Percentiles rank a stretch among this genome's conserved stretches.
Conservation (phyloP, 2,113 vertebrate genomes). For the Boulengeromyrus knoepffleri region DNA sequence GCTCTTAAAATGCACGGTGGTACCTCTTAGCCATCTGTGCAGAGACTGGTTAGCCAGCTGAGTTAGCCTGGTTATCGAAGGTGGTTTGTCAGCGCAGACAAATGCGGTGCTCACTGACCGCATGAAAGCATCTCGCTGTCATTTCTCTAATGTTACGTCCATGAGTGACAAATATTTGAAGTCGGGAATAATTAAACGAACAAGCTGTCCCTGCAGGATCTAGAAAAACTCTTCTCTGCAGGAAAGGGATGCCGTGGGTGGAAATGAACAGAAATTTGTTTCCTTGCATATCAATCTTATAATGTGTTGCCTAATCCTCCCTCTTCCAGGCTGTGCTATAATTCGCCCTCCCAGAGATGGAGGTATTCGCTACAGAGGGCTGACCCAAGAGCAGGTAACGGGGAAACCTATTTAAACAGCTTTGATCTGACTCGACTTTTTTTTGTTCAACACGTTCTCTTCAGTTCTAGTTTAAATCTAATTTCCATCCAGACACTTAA, state of each 20-base stretch:
- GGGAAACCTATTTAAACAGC: neutral
- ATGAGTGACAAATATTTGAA: neutral
- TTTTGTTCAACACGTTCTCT: neutral
- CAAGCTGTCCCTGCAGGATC: conserved; percentile 11
- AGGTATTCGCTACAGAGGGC: conserved; percentile 87
- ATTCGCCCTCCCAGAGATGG: conserved; percentile 87
- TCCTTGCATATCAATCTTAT: conserved; percentile 10
- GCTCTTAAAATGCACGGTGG: neutral
- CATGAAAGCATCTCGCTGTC: neutral
- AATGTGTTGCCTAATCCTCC: neutral
- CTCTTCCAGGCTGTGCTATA: conserved; percentile 72
- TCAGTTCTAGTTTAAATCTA: neutral
- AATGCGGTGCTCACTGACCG: neutral
- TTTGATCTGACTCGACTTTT: neutral
- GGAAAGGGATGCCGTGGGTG: neutral
- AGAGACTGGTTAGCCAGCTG: neutral
- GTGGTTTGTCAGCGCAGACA: neutral
- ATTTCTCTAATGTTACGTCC: neutral
- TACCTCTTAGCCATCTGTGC: neutral
- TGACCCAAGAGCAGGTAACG: conserved; percentile 77
- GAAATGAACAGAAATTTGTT: conserved; percentile 4
- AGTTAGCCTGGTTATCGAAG: neutral
- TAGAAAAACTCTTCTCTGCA: conserved; percentile 4
- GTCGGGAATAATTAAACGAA: neutral
- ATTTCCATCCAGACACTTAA: neutral